Percentiles rank a stretch among this genome's conserved stretches.
phyloP scores from a whole-genome alignment of 2,797 vertebrate genomes.

The Erpetoichthys calabaricus region DNA sequence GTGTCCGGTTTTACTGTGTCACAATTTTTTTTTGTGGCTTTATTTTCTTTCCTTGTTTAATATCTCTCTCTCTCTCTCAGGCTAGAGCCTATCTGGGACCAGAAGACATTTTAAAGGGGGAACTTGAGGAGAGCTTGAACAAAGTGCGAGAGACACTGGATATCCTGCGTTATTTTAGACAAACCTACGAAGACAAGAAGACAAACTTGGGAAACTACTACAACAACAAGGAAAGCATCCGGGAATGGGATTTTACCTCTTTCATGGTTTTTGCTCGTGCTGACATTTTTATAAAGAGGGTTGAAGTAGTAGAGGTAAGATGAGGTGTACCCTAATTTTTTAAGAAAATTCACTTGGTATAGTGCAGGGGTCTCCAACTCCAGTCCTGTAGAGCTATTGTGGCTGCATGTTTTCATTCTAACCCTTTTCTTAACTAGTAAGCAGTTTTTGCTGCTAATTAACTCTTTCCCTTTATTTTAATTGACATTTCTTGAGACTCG shows the following conservation, averaged over 20 bases:
- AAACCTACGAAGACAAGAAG: conserved; percentile 47
- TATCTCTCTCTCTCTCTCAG: conserved; percentile 38
- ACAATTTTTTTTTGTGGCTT: too few species aligned
- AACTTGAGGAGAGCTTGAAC: conserved; percentile 58
- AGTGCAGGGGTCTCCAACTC: too few species aligned
- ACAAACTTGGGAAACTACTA: conserved; percentile 52
- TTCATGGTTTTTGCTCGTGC: conserved; percentile 57
- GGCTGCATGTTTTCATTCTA: too few species aligned
- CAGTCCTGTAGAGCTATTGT: too few species aligned
- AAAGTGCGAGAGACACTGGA: conserved; percentile 52
- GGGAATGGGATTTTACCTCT: conserved; percentile 58
- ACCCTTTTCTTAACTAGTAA: too few species aligned
- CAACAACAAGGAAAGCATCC: conserved; percentile 41
- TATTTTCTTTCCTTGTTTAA: too few species aligned
- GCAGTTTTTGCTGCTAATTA: too few species aligned
- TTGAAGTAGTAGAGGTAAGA: conserved; percentile 57
- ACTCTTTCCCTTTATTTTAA: too few species aligned
- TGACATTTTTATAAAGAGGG: conserved; percentile 57
- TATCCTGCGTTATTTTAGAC: conserved; percentile 54
- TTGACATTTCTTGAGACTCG: too few species aligned
- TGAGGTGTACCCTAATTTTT: too few species aligned
- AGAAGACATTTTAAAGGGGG: conserved; percentile 78
- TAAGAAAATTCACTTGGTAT: too few species aligned
- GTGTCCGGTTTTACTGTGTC: too few species aligned
- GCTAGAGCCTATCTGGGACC: conserved; percentile 56